Evolutionary conservation across 2,113 vertebrate species (phyloP), one percentile per base, ranked within the genome.

Genomic region (Barnardius zonarius): DNA sequence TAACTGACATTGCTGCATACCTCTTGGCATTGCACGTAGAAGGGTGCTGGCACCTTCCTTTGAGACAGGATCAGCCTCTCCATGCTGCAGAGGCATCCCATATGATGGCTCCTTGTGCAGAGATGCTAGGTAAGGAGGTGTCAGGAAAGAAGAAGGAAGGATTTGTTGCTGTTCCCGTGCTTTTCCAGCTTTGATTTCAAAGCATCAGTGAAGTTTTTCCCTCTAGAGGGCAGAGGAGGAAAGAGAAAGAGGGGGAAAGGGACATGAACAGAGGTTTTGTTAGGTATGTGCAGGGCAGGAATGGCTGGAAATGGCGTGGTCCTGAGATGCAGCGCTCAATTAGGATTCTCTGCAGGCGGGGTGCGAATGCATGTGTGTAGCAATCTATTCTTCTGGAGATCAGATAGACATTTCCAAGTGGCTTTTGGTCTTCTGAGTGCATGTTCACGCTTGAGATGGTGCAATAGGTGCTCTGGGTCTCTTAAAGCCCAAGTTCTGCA

Each of bases 211-310:
- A 33, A 2, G 3, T 13, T 83, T 79, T 90, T 75, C 35, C 74
- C 88, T 88, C 69, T 82, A 91, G 86, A 92, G 91, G 91, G 91
- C 83, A 82, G 91, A 84, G 66, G 48, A 79, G 51, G 86, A 77
- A 86, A 86, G 69, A 43, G 35, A 90, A 68, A 86, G 67, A 86
- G 74, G 72, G 25, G 16, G 48, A 72, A 16, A 55, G 22, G 69
- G 52, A n/a, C 11, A 1, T 4, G 24, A 33, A 0, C 14, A 35
- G 30, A n/a, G 52, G 13, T 79, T 95, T 79, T 0, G 0, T 89
- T 57, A 49, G 4, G 8, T 61, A 6, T 1, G 2, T 41, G 49
- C 48, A 41, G 19, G 52, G 51, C 23, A 5, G 3, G 7, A 55
- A 5, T 17, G 27, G 12, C 44, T 95, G 78, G 51, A 52, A 82